Evolutionary conservation across 2,113 vertebrate species (phyloP), one percentile per base, ranked within the genome.

Genomic region (Salvelinus alpinus): DNA sequence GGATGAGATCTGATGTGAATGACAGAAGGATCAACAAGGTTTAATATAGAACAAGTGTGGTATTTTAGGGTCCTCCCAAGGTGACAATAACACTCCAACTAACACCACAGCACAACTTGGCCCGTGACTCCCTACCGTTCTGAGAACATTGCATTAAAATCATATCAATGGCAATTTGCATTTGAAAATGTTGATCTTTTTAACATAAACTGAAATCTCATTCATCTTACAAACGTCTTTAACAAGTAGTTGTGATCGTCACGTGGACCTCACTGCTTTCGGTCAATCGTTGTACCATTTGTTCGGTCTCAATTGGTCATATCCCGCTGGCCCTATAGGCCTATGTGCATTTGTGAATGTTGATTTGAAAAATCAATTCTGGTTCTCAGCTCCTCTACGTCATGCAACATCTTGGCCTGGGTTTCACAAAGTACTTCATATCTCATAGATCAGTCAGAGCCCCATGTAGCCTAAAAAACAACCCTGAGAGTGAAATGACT

Each of bases 311-410:
- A 70, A 79, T 20, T 70, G 68, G 81, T 70, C 77, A 11, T 11
- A 11, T 12, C 9, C 51, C 16, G 16, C 51, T 18, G 14, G 16
- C 3, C 51, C 12, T 5, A 54, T 5, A 84, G 84, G 76, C 44
- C 54, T 81, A 82, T 80, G 81, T 78, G 76, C 69, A 80, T 76
- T 77, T 80, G 78, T 85, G 85, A 83, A 88, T 90, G 90, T 88
- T 81, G 73, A 82, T 9, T 22, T 62, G 59, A 77, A 78, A 82
- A 75, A 84, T 78, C 71, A 81, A 83, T 72, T 85, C 68, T 54
- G 81, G 64, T 80, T 73, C 3, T 51, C 20, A 57, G 80, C 80
- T 73, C 81, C 77, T 83, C 83, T 75, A 64, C 54, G 64, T 69
- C 85, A 74, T 80, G 77, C 75, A 87, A 84, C 4, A n/a, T 73